Conservation (phyloP, 2,113 vertebrate species). For the Lathamus discolor region DNA sequence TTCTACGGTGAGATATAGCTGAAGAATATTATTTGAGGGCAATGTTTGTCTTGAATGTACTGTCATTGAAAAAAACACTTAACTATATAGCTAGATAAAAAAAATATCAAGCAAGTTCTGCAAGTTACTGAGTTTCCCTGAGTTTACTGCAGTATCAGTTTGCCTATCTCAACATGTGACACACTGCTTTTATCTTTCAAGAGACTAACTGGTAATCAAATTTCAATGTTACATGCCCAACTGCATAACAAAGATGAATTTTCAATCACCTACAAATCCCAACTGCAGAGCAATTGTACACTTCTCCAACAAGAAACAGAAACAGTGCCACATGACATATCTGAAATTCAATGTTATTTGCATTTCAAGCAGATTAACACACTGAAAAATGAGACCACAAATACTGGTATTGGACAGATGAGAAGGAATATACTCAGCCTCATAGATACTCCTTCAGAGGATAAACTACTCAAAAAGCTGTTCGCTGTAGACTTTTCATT, state of each 20-base stretch:
- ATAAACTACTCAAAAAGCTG: neutral
- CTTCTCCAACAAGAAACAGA: neutral
- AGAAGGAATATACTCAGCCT: neutral
- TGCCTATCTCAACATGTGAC: neutral
- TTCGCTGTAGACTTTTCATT: slow-evolving; percentile 2
- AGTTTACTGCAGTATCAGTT: neutral
- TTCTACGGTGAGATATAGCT: neutral
- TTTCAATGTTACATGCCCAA: neutral
- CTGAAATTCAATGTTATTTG: neutral
- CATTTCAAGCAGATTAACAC: neutral
- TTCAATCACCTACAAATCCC: neutral
- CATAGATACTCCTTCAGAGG: neutral
- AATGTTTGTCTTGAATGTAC: neutral
- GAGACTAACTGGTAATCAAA: neutral
- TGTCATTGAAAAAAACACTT: neutral
- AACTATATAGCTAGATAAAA: neutral
- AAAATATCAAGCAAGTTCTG: neutral
- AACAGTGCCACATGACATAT: neutral
- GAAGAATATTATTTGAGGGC: neutral
- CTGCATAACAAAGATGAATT: neutral
- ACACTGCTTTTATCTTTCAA: neutral
- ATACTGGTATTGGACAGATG: neutral
- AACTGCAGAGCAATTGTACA: neutral
- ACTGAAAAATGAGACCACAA: neutral
- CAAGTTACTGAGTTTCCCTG: neutral